Evolutionary conservation across 2,113 vertebrate genomes (phyloP).

Genomic region (Prionailurus bengalensis): DNA sequence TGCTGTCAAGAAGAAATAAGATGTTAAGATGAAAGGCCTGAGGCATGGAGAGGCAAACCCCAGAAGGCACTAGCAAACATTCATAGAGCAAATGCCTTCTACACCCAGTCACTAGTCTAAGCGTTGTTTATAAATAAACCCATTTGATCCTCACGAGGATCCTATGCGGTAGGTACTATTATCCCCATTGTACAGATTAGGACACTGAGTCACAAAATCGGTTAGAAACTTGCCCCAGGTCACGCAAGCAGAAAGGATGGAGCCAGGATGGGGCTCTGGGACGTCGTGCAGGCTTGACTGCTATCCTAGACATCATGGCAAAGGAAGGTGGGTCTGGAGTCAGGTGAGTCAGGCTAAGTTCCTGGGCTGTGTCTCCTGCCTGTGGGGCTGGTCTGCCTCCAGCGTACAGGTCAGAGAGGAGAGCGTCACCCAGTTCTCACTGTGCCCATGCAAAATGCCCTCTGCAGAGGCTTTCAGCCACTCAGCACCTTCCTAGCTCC

Average conservation of each 20-base stretch:
- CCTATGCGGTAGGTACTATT: background rate
- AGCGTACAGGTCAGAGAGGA: background rate
- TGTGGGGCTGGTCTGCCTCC: background rate
- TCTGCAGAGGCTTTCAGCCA: background rate
- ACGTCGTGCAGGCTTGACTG: fast-evolving
- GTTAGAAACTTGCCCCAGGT: background rate
- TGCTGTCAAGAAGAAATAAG: conserved; percentile 3
- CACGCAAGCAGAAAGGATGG: background rate
- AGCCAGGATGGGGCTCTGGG: background rate
- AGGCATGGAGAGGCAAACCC: background rate
- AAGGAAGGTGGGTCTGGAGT: background rate
- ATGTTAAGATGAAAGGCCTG: background rate
- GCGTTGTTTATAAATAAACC: conserved; percentile 12
- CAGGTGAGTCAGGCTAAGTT: background rate
- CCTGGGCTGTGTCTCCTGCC: background rate
- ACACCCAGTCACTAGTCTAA: background rate
- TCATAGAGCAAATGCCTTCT: background rate
- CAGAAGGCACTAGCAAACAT: background rate
- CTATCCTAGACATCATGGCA: background rate
- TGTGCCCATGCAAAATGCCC: background rate
- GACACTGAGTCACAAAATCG: background rate
- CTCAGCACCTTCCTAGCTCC: background rate
- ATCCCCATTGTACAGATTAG: background rate
- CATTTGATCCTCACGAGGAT: background rate
- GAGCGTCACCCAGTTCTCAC: background rate